Evolutionary conservation across 2,113 vertebrate genomes (phyloP), one percentile per base, ranked within the genome.

Genomic region (Oxyruncus cristatus): DNA sequence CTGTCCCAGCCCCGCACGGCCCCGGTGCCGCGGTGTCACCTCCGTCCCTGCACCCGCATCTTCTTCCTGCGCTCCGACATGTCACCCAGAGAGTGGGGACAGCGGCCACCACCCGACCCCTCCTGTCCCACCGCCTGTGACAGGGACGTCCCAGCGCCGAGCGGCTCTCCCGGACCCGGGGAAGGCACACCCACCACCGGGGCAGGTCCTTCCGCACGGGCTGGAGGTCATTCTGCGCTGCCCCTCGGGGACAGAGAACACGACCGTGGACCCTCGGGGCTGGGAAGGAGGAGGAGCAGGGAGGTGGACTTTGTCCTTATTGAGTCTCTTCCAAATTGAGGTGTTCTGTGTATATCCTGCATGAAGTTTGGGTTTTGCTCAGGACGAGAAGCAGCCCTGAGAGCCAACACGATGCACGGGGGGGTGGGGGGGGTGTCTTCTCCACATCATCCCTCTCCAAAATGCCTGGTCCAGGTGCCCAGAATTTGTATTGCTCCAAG

Each of bases 41-140:
- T 37, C 83, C 70, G 4, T 8, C 63, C 68, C 68, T 35, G 47
- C 44, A 15, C 1, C 50, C 4, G 1, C 35, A 8, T 26, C 77
- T 77, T 28, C 59, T 58, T 18, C 53, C 9, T 20, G 22, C 8
- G 0, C 33, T 22, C 14, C 1, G 16, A 11, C 12, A 8, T n/a
- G 10, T 6, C 28, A 5, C 20, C 7, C 49, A 3, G 11, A 0
- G 55, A n/a, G 33, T 14, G 55, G 55, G 55, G 55, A 28, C 24
- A 4, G 0, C 41, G 14, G 71, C 37, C 76, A 2, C 22, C 13
- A 1, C 23, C 61, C 1, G 16, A n/a, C 27, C 67, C 37, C 8
- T 18, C n/a, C 23, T 11, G 59, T 30, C 37, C 28, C 63, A 0
- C 21, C 1, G 20, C 1, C 2, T 2, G 35, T 1, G 9, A 21